A percentile compares a stretch with the other conserved stretches of the same genome.
phyloP scores from a whole-genome alignment of 2,888 invertebrate genomes.

The Andrena praecox region DNA sequence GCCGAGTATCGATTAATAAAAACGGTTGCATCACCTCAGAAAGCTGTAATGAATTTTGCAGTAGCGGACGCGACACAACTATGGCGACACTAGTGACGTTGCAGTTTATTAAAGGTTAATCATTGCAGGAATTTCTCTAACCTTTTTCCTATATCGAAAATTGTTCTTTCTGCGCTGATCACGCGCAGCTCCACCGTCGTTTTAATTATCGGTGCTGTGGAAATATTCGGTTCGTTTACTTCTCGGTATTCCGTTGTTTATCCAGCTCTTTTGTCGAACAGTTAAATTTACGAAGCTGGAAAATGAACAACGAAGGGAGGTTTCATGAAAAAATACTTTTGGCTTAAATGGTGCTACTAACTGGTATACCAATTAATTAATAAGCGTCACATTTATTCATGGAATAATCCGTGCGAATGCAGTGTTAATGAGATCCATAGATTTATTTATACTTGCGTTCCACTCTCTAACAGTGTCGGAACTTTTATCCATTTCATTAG shows the following conservation, averaged over 20 bases:
- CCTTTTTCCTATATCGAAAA: neutral
- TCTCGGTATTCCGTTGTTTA: neutral
- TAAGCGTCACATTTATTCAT: too few relatives aligned
- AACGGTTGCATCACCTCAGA: neutral
- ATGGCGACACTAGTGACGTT: neutral
- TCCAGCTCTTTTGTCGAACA: neutral
- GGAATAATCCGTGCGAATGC: too few relatives aligned
- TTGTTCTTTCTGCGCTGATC: neutral
- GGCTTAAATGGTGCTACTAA: neutral
- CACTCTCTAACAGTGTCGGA: too few relatives aligned
- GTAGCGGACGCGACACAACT: conserved; percentile 2
- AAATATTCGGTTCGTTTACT: conserved; percentile 1
- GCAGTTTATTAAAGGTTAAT: conserved; percentile 17
- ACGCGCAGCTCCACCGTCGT: neutral
- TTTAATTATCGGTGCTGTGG: neutral
- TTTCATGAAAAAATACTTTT: neutral
- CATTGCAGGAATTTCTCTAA: neutral
- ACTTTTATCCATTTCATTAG: too few relatives aligned
- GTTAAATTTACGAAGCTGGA: neutral
- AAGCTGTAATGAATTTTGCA: conserved; percentile 50
- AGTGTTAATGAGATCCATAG: too few relatives aligned
- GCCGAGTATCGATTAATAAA: neutral
- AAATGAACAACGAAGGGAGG: neutral
- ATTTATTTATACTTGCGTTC: too few relatives aligned
- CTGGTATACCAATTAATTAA: too few relatives aligned